Conservation (phyloP, 2,113 vertebrate genomes). For the Promerops cafer region DNA sequence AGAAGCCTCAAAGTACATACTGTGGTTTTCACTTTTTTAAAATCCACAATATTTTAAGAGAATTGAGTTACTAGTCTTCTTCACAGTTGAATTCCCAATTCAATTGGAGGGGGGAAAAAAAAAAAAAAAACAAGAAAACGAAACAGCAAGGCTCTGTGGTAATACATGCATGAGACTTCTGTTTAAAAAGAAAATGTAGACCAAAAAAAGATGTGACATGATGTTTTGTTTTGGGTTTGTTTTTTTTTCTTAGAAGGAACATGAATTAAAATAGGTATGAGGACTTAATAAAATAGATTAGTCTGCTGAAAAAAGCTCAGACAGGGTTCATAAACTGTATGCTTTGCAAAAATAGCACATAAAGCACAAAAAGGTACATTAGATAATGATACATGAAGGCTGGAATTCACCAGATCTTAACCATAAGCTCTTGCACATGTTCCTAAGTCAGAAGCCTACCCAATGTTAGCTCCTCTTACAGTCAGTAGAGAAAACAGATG, state of each 20-base stretch:
- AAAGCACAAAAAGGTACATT: neutral
- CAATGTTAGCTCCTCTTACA: neutral
- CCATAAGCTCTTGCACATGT: neutral
- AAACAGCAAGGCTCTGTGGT: neutral
- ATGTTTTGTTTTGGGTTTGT: neutral
- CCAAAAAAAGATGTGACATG: neutral
- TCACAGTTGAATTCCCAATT: neutral
- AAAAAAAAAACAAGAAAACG: neutral
- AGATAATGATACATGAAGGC: neutral
- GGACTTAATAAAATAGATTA: neutral
- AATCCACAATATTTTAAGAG: neutral
- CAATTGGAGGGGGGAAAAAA: accelerated
- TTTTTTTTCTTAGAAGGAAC: neutral
- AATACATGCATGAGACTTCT: neutral
- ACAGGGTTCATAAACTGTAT: neutral
- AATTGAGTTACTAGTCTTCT: neutral
- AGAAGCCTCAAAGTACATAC: neutral
- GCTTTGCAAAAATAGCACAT: neutral
- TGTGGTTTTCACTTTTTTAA: neutral
- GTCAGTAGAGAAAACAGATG: accelerated
- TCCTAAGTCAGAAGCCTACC: neutral
- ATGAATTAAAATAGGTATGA: neutral
- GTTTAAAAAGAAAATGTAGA: neutral
- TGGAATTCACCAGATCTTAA: neutral
- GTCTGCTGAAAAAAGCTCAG: neutral